phyloP scores from a whole-genome alignment of 2,113 vertebrate species.

The Mus pahari region DNA sequence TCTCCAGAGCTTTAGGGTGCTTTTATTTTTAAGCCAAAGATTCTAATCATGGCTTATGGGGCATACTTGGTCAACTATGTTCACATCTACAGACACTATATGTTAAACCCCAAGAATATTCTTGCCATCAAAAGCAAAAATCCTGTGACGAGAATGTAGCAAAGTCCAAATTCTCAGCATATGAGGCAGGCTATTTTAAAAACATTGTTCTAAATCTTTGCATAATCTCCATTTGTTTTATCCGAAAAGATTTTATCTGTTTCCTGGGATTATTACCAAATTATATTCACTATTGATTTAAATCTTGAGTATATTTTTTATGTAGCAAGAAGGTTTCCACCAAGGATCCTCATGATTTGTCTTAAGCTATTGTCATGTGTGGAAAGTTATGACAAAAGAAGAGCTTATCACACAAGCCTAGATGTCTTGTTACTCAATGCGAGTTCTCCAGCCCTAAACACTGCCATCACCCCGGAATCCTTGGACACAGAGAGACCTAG shows the following conservation, averaged over 20 bases:
- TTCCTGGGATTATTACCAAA: not conserved
- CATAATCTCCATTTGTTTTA: not conserved
- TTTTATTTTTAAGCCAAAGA: not conserved
- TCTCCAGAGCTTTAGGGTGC: not conserved
- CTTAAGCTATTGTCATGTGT: not conserved
- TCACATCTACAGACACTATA: not conserved
- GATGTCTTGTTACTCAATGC: not conserved
- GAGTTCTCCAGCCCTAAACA: not conserved
- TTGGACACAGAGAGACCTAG: not conserved
- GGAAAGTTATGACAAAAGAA: not conserved
- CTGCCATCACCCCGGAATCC: not conserved
- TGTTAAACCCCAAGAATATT: not conserved
- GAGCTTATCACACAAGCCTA: not conserved
- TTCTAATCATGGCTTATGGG: not conserved
- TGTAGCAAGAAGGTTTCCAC: not conserved
- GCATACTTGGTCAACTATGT: not conserved
- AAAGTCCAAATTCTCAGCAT: not conserved
- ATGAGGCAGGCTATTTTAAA: not conserved
- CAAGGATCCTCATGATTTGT: not conserved
- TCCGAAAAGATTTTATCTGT: not conserved
- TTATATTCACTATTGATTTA: not conserved
- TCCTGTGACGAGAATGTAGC: not conserved
- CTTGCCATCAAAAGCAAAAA: not conserved
- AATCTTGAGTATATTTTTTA: not conserved
- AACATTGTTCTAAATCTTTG: not conserved